Conservation (phyloP, 2,888 invertebrate species). For the Caenorhabditis auriculariae region DNA sequence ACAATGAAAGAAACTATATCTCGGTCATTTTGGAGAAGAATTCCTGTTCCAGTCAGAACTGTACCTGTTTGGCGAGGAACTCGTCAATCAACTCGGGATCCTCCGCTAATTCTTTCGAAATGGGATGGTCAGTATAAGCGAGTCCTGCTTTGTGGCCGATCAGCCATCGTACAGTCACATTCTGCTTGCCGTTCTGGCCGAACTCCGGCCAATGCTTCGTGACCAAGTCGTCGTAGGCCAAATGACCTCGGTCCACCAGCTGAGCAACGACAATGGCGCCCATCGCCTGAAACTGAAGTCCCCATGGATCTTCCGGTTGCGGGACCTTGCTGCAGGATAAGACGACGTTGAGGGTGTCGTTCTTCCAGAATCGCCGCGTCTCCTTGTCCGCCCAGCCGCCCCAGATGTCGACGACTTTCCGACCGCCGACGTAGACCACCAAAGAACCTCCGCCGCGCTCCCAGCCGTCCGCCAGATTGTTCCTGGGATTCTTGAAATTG, state of each 20-base stretch:
- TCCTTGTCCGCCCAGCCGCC: conserved; percentile 64
- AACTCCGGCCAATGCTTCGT: conserved; percentile 66
- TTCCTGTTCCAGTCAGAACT: no score
- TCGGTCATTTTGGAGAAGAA: no score
- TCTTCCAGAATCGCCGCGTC: conserved; percentile 42
- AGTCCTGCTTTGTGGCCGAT: conserved; percentile 63
- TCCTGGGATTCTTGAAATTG: no score
- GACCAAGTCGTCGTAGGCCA: conserved; percentile 64
- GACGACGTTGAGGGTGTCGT: conserved; percentile 48
- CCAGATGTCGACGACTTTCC: conserved; percentile 64
- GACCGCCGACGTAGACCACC: conserved; percentile 64
- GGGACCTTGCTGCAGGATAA: conserved; percentile 46
- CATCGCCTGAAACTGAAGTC: conserved; percentile 37
- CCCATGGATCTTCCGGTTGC: background rate
- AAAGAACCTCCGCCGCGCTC: conserved; percentile 64
- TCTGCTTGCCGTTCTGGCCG: conserved; percentile 65
- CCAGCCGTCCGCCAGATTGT: conserved; percentile 51
- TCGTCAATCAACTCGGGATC: conserved; percentile 61
- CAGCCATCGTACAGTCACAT: conserved; percentile 63
- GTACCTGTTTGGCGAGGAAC: conserved; percentile 57
- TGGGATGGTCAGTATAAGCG: conserved; percentile 60
- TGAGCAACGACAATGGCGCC: conserved; percentile 53
- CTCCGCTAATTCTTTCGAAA: conserved; percentile 57
- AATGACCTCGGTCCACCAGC: conserved; percentile 64
- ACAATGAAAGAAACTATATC: no score